Conservation (phyloP, 2,113 vertebrate species). For the Protobothrops mucrosquamatus region DNA sequence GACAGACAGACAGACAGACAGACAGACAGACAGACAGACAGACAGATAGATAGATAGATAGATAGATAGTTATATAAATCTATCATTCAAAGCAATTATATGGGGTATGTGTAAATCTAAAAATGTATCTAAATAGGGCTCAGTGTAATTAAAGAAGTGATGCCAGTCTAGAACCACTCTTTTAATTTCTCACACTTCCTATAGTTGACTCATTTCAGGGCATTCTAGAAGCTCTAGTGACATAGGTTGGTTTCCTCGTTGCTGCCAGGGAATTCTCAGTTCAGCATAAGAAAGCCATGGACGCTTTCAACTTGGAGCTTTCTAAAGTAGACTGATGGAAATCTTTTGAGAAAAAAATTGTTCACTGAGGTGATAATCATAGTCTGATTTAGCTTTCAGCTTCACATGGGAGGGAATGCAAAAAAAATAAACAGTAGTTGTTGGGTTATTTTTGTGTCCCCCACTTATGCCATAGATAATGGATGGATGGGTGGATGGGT, state of each 20-base stretch:
- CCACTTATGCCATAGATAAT: background rate
- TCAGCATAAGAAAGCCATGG: background rate
- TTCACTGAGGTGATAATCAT: background rate
- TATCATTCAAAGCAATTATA: background rate
- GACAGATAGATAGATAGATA: no score
- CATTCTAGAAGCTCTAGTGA: background rate
- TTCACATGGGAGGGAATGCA: background rate
- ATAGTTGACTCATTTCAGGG: background rate
- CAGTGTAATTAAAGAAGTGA: background rate
- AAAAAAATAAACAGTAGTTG: no score
- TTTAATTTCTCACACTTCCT: background rate
- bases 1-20: no score
- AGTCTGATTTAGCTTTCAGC: background rate
- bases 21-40: no score
- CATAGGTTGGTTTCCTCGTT: background rate
- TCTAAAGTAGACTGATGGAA: background rate
- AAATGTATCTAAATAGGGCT: background rate
- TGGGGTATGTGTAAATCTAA: background rate
- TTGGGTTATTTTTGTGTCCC: background rate
- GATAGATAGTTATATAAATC: background rate
- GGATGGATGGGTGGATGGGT: background rate
- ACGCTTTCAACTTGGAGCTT: background rate
- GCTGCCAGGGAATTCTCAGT: background rate
- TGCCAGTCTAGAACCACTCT: background rate
- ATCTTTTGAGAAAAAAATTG: background rate